Conservation (phyloP, 2,888 invertebrate genomes). For the Tholera decimalis region DNA sequence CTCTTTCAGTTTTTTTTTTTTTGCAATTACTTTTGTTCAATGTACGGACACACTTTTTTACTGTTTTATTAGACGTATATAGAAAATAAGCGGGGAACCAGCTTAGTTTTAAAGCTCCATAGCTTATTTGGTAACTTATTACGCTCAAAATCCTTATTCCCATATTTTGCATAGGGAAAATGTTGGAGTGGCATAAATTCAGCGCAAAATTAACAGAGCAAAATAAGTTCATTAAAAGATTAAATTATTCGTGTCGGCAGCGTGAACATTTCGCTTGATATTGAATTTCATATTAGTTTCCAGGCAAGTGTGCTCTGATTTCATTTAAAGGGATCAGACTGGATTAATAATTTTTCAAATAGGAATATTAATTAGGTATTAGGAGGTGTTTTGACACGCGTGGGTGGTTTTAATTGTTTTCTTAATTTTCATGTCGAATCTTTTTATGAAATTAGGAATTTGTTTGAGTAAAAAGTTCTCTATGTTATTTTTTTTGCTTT, state of each 20-base stretch:
- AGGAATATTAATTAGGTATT: constrained; percentile 46
- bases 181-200: background rate
- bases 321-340: constrained; percentile 47
- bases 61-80: too few species aligned
- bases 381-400: constrained; percentile 11
- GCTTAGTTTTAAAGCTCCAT: background rate
- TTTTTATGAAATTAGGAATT: constrained; percentile 31
- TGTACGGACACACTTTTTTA: too few species aligned
- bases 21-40: too few species aligned
- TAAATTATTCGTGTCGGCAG: constrained; percentile 10
- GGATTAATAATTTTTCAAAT: constrained; percentile 37
- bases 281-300: constrained; percentile 32
- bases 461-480: background rate
- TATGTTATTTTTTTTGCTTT: background rate
- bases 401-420: constrained; percentile 6
- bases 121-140: background rate
- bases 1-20: too few species aligned
- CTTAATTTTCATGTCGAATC: constrained; percentile 26
- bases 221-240: constrained; percentile 22
- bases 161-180: background rate
- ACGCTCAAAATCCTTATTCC: background rate
- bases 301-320: constrained; percentile 27
- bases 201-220: constrained; percentile 3
- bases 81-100: background rate
- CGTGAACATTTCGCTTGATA: constrained; percentile 20